These are phyloP conservation scores for Sitta europaea DNA, from an alignment of 2,113 vertebrate species.

Conservation along the genomic window DNA sequence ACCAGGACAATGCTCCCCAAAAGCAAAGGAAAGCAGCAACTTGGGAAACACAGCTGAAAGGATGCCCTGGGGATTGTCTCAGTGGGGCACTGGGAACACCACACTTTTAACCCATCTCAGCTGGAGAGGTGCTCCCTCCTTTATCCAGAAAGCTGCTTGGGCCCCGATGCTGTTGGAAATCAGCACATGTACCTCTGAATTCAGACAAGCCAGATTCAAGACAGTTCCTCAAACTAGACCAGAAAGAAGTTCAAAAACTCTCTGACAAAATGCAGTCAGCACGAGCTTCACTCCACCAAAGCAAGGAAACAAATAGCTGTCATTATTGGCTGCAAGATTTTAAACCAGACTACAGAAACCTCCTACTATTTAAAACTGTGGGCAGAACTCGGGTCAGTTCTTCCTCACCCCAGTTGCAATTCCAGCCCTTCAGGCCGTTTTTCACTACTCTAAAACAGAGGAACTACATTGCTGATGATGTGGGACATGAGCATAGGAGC, in stretches of 20 bases:
- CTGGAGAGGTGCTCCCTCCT: background rate
- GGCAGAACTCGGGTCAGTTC: background rate
- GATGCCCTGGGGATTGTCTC: background rate
- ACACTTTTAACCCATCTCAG: background rate
- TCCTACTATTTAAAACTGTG: background rate
- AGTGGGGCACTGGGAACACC: background rate
- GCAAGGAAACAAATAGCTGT: background rate
- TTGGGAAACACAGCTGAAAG: background rate
- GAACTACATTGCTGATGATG: background rate
- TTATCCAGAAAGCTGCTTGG: background rate
- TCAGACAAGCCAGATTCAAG: background rate
- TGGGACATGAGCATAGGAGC: background rate
- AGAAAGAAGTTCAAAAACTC: background rate
- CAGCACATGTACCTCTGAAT: accelerated
- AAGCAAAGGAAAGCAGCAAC: background rate
- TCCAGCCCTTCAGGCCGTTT: background rate
- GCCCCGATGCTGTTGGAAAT: background rate
- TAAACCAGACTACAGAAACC: background rate
- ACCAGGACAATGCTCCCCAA: background rate
- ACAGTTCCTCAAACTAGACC: background rate
- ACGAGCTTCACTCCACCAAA: background rate
- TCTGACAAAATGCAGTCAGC: background rate
- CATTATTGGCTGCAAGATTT: background rate
- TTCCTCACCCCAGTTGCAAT: background rate
- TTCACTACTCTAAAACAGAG: background rate